Evolutionary conservation across 2,888 invertebrate species (phyloP), one percentile per base, ranked within the genome.

Genomic region (Amorpha juglandis): DNA sequence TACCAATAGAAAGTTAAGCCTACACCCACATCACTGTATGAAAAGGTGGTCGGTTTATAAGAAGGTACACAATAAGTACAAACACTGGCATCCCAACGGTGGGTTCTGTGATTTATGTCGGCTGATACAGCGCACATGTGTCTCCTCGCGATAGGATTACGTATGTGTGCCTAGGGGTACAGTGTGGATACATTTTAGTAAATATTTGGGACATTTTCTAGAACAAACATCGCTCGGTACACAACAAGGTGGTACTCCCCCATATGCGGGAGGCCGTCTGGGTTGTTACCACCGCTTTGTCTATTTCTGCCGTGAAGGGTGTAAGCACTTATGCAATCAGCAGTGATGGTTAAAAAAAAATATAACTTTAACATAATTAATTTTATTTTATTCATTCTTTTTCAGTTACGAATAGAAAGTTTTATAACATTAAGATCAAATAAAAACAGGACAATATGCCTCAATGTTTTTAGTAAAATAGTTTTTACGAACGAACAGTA

Each of bases 111-210:
- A 52, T 63, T 47, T 33, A 12, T 35, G 42, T 66, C 48, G 33
- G 58, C 70, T 65, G 67, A 71, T 67, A 70, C 64, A 63, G 71
- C 64, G 74, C 74, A 72, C 73, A 74, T 74, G 71, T 67, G 74
- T 77, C 72, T 71, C 68, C 14, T 8, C 67, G 63, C 66, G 66
- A 55, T 48, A 68, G 65, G 73, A 70, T 74, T 51, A 21, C 35
- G 51, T 14, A 42, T 21, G 50, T 35, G 35, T n/a, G 38, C 19
- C 51, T 52, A 42, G 58, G 16, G 58, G 38, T 48, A 48, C 48
- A 48, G 6, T n/a, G 48, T 6, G 4, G 0, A n/a, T 16, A 48
- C 16, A 0, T 0, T 48, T 48, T 48, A 48, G n/a, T 48, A 16
- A 48, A 7, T 48, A 48, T 48, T 45, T 45, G 6, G 45, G 45